A percentile compares a stretch with the other conserved stretches of the same genome.
These are phyloP conservation scores for Darevskia mixta DNA, from an alignment of 2,797 vertebrate species.

Conservation along the genomic window DNA sequence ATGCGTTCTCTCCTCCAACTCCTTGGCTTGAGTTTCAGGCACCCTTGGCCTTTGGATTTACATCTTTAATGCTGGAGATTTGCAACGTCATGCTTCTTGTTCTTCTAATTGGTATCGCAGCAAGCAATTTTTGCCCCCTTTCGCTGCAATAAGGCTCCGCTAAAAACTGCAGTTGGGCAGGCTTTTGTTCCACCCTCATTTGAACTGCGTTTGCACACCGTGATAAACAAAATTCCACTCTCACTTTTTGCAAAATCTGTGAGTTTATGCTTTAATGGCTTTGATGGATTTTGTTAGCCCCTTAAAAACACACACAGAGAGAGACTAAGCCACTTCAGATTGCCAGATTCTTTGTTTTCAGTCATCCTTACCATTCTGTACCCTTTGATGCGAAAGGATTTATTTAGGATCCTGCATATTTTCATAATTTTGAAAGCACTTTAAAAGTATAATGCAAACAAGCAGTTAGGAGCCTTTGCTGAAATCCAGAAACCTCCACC, in stretches of 20 bases:
- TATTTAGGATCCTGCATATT: slow-evolving; percentile 80
- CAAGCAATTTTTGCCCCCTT: slow-evolving; percentile 80
- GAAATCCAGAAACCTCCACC: slow-evolving; percentile 71
- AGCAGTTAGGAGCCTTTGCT: slow-evolving; percentile 63
- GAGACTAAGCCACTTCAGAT: slow-evolving; percentile 73
- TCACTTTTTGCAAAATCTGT: slow-evolving; percentile 84
- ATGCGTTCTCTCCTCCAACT: slow-evolving; percentile 77
- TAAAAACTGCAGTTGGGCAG: slow-evolving; percentile 81
- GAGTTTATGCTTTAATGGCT: slow-evolving; percentile 85
- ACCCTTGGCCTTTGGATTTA: slow-evolving; percentile 83
- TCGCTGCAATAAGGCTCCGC: slow-evolving; percentile 83
- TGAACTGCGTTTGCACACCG: slow-evolving; percentile 80
- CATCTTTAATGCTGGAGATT: slow-evolving; percentile 84
- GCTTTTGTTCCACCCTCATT: slow-evolving; percentile 85
- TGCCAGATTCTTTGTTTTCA: slow-evolving; percentile 74
- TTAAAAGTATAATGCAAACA: slow-evolving; percentile 68
- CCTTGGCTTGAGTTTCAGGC: slow-evolving; percentile 80
- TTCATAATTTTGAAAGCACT: slow-evolving; percentile 79
- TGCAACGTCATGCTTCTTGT: slow-evolving; percentile 79
- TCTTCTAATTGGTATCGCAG: slow-evolving; percentile 85
- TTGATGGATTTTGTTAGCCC: slow-evolving; percentile 82
- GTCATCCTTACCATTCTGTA: slow-evolving; percentile 73
- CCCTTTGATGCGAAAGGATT: slow-evolving; percentile 82
- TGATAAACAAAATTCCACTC: slow-evolving; percentile 83
- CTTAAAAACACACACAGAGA: slow-evolving; percentile 53